These are phyloP conservation scores for Cladorhizidae sp. DNA, from an alignment of 37 sponge, comb jelly and placozoan genomes.

Conservation along the genomic window DNA sequence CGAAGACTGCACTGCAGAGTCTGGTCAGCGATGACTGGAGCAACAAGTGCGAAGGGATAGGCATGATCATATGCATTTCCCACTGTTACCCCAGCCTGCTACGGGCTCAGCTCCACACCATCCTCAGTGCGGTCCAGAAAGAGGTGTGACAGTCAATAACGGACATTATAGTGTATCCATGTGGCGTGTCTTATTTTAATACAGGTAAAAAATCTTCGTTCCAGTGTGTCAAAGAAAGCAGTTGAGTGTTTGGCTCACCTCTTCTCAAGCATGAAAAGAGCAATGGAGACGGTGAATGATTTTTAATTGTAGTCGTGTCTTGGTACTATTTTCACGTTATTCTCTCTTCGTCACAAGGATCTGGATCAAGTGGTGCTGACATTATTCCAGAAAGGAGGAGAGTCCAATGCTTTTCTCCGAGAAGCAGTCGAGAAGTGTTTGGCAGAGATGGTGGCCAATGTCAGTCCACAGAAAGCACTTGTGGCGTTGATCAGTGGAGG, in stretches of 20 bases:
- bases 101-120: slow-evolving; percentile 56
- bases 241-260: slow-evolving; percentile 78
- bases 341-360: slow-evolving; percentile 21
- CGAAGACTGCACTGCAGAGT: slow-evolving; percentile 41
- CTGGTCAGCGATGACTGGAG: slow-evolving; percentile 71
- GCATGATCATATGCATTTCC: slow-evolving; percentile 51
- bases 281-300: slow-evolving; percentile 71
- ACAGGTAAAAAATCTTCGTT: slow-evolving; percentile 90
- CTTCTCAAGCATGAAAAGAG: slow-evolving; percentile 50
- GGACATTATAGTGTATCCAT: neutral
- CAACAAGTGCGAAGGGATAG: slow-evolving; percentile 64
- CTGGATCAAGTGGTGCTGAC: slow-evolving; percentile 64
- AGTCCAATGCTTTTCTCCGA: slow-evolving; percentile 79
- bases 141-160: slow-evolving; percentile 57
- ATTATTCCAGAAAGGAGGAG: slow-evolving; percentile 73
- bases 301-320: neutral
- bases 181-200: neutral
- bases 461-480: slow-evolving; percentile 47
- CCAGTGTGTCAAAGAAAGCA: slow-evolving; percentile 81
- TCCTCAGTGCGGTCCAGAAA: slow-evolving; percentile 57
- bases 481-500: slow-evolving; percentile 75
- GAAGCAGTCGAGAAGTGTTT: slow-evolving; percentile 87
- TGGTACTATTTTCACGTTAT: neutral
- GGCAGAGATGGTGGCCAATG: slow-evolving; percentile 48
- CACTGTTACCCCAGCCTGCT: slow-evolving; percentile 55